Percentiles rank a stretch among this genome's conserved stretches.
Evolutionary conservation across 2,113 vertebrate species (phyloP).

Genomic region (Misgurnus mizolepis): DNA sequence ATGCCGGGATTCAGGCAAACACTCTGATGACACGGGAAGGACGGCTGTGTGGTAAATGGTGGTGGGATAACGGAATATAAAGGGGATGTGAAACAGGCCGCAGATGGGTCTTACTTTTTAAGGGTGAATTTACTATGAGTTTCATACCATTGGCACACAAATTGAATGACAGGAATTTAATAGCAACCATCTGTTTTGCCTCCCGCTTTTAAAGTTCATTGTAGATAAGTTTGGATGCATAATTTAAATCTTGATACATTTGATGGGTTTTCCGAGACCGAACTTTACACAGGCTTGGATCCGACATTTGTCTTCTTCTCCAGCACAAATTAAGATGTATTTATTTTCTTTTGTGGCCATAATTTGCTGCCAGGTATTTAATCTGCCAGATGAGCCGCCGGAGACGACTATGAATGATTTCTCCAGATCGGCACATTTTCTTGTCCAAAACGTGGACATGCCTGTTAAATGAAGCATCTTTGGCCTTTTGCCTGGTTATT

Average conservation of each 20-base stretch:
- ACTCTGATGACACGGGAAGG: constrained; percentile 54
- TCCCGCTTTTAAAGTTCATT: not conserved
- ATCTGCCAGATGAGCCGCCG: constrained; percentile 38
- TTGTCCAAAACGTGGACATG: constrained; percentile 52
- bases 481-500: constrained; percentile 59
- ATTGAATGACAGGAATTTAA: not conserved
- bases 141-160: too few relatives aligned
- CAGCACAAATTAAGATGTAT: constrained; percentile 40
- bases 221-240: not conserved
- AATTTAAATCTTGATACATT: not conserved
- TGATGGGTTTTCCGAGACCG: not conserved
- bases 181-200: too few relatives aligned
- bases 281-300: not conserved
- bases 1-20: constrained; percentile 69
- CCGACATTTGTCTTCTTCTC: constrained; percentile 12
- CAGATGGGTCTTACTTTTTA: not conserved
- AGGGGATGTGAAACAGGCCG: constrained; percentile 41
- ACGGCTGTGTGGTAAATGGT: constrained; percentile 49
- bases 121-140: not conserved
- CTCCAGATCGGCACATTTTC: constrained; percentile 56
- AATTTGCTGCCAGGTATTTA: constrained; percentile 28
- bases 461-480: constrained; percentile 58
- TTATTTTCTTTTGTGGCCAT: constrained; percentile 37
- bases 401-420: constrained; percentile 62
- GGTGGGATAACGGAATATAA: constrained; percentile 56